Evolutionary conservation across 2,797 vertebrate genomes (phyloP), one percentile per base, ranked within the genome.

Genomic region (Pipistrellus kuhlii): DNA sequence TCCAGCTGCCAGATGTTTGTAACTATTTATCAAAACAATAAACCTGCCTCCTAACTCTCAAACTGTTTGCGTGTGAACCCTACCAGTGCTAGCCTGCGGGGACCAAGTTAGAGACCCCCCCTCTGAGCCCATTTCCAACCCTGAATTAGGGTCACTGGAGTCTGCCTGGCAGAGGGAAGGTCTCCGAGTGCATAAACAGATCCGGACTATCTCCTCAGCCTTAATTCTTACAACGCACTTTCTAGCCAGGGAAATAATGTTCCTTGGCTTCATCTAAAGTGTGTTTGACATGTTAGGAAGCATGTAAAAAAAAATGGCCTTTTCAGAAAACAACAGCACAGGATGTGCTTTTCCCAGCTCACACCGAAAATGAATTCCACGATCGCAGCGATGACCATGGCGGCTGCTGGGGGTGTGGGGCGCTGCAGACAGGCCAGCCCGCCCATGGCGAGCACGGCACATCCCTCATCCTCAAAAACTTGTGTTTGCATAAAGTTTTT

Each of bases 21-120:
- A 86, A 72, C 66, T 71, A 18, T 72, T 86, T 73, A 91, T 82
- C 62, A 89, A 92, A 89, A 87, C 15, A 89, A 69, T 44, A 83
- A 72, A 66, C 8, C 41, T 20, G 0, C 13, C 46, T 93, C 32
- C 48, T 73, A 85, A 77, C 23, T 76, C 27, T 53, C 35, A 57
- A 27, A 72, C n/a, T 66, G 8, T 71, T 41, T 82, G 30, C 13
- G 25, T 55, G 46, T 15, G 53, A 90, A 9, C 6, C 32, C 27
- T 77, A 80, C 27, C 6, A 80, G 32, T 85, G 6, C 18, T 73
- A 44, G 11, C 9, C 53, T 73, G 20, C 1, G 41, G 25, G 76
- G 92, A 88, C 66, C n/a, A 30, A 75, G 84, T 51, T 91, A 76
- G 66, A 72, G 87, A 81, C 48, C 20, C 21, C 2, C 8, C 14